Base-by-base conservation (phyloP, 1,140 invertebrate genomes). In the Aphaenogaster ashmeadi region DNA sequence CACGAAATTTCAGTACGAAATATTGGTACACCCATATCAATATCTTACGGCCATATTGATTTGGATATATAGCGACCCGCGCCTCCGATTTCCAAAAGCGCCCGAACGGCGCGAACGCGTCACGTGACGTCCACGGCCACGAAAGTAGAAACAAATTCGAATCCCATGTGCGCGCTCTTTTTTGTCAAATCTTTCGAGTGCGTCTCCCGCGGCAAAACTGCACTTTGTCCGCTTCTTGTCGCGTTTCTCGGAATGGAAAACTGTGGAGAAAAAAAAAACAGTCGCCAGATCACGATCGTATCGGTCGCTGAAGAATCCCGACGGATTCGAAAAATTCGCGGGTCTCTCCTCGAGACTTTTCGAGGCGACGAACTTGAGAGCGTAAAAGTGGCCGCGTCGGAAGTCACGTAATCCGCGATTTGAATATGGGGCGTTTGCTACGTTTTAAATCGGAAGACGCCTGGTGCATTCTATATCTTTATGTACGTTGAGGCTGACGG, bases 1-100 rank as follows among this genome's bases (percentile, higher is more conserved):
- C 94, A 95, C 94, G 93, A 84, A 84, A 91, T 95, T 94, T 95
- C 93, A 95, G 94, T 95, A 95, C 92, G 93, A 94, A 95, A 94
- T 94, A 94, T 93, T 88, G 90, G 91, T 94, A 95, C 92, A 95
- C 92, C 94, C 94, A 95, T 94, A 95, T 95, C 95, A 95, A 95
- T 95, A 95, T 94, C 91, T 94, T 93, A 93, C 91, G 89, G 93
- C 92, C 87, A 94, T 95, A 95, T 95, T 95, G 94, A 95, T 95
- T 93, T 95, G 94, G 94, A 94, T 94, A 94, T 95, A 94, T 94
- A 93, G 92, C 94, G 95, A 91, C 92, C 91, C 87, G 93, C 91
- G 93, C 93, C 93, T 94, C 93, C 92, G 93, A 94, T 94, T 95
- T 41, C 13, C 93, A 94, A 95, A 95, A 94, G 41, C 80, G 69